A percentile compares a stretch with the other conserved stretches of the same genome.
phyloP scores from a whole-genome alignment of 23 tunicate species.

The Styela clava region DNA sequence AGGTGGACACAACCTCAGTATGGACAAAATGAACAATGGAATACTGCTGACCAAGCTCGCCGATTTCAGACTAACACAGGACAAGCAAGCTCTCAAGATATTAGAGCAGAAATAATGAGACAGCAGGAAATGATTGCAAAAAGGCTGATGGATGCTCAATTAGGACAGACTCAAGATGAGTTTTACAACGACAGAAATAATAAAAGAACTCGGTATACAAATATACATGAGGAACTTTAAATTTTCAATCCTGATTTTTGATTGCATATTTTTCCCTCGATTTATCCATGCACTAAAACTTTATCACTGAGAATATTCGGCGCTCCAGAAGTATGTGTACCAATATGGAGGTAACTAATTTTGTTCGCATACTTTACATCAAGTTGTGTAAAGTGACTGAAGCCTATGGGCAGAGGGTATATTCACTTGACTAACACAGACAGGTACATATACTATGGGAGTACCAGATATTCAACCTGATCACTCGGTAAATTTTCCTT shows the following conservation, averaged over 20 bases:
- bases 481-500: no score
- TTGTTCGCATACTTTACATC: no score
- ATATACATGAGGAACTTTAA: conserved; percentile 24
- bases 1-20: conserved; percentile 6
- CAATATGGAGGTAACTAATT: no score
- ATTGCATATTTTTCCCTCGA: background rate
- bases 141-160: conserved; percentile 13
- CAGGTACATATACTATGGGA: no score
- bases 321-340: no score
- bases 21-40: background rate
- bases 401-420: no score
- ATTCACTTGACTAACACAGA: no score
- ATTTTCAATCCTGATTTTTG: background rate
- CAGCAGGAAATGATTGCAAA: conserved; percentile 26
- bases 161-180: background rate
- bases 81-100: background rate
- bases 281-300: no score
- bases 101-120: conserved; percentile 20
- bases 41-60: background rate
- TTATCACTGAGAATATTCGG: no score
- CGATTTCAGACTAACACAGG: background rate
- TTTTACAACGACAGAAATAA: background rate
- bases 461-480: no score
- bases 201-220: background rate
- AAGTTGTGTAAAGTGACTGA: no score